These are phyloP conservation scores for Sinella curviseta DNA, from an alignment of 1,140 invertebrate species.

Conservation along the genomic window DNA sequence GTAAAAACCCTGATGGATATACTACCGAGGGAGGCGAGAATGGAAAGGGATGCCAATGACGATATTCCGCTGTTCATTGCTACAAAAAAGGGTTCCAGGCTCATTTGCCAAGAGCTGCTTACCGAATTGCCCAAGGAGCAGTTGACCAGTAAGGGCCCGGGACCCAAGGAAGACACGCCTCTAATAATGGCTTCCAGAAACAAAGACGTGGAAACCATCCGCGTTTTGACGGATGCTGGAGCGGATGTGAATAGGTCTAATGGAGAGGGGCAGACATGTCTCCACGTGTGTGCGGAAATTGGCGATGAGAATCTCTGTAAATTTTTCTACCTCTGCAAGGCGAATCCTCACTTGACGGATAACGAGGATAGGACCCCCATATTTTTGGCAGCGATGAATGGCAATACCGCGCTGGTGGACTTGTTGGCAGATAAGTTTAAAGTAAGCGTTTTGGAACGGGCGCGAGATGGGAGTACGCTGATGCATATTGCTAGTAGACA, in stretches of 20 bases:
- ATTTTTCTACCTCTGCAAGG: conserved; percentile 90
- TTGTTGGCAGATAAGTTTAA: conserved; percentile 95
- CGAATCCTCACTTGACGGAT: conserved; percentile 88
- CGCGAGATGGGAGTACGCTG: conserved; percentile 94
- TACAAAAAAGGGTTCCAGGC: conserved; percentile 87
- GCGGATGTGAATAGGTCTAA: conserved; percentile 86
- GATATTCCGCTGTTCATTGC: conserved; percentile 89
- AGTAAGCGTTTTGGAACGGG: conserved; percentile 87
- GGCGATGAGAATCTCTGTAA: conserved; percentile 92
- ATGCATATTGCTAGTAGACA: conserved; percentile 96
- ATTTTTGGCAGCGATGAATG: conserved; percentile 73
- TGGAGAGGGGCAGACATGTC: conserved; percentile 80
- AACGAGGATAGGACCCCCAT: conserved; percentile 62
- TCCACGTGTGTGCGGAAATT: conserved; percentile 91
- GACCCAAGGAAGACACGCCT: conserved; percentile 71
- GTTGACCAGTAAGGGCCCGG: conserved; percentile 74
- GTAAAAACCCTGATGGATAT: conserved; percentile 77
- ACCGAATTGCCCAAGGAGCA: conserved; percentile 68
- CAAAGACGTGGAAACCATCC: conserved; percentile 86
- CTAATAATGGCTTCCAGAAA: conserved; percentile 85
- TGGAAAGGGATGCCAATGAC: conserved; percentile 85
- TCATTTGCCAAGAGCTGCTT: conserved; percentile 86
- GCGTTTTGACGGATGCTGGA: conserved; percentile 89
- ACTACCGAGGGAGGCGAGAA: conserved; percentile 81
- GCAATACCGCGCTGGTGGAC: conserved; percentile 91